Base-by-base conservation (phyloP, 2,888 invertebrate genomes). In the Chloroclysta siterata region DNA sequence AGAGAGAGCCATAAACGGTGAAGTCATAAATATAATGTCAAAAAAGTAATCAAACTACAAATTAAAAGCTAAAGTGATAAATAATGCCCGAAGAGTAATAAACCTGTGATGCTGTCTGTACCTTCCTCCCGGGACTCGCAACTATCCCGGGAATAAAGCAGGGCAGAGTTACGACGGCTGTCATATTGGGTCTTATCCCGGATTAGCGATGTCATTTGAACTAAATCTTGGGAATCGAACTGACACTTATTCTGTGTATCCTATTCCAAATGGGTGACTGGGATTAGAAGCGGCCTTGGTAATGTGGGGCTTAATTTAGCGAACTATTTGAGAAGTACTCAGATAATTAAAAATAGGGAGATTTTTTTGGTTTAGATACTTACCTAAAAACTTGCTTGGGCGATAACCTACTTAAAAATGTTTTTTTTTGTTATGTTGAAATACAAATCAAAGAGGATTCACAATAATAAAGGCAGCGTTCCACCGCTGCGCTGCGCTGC, bases 121-220 rank as follows among this genome's bases (percentile, higher is more conserved):
- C 41, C 28, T 53, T 56, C 48, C 28, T 53, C 56, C 48, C 28
- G 50, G 51, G 52, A 62, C 57, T 50, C 36, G 13, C 51, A 55
- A 50, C 33, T 62, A 50, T 53, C 47, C 46, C 29, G 60, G 57
- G 63, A 54, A 59, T 39, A 29, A n/a, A 51, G 46, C 15, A 46
- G 58, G 6, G 29, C 47, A 64, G 61, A 71, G 66, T 68, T 69
- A 69, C 66, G 66, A 33, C 69, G 51, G 14, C 60, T 66, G 68
- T 68, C 71, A 65, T 56, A 56, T 46, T 28, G 55, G 29, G 60
- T 63, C 63, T 71, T 65, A 68, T 48, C 33, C 46, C 13, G 65
- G 68, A 68, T 69, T 65, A 68, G 33, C 46, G 59, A 51, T 57
- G 69, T 60, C 47, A 59, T 22, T 47, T 46, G 61, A 56, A 52